phyloP scores from a whole-genome alignment of 2,888 invertebrate genomes.

The Drosophila acutilabella region DNA sequence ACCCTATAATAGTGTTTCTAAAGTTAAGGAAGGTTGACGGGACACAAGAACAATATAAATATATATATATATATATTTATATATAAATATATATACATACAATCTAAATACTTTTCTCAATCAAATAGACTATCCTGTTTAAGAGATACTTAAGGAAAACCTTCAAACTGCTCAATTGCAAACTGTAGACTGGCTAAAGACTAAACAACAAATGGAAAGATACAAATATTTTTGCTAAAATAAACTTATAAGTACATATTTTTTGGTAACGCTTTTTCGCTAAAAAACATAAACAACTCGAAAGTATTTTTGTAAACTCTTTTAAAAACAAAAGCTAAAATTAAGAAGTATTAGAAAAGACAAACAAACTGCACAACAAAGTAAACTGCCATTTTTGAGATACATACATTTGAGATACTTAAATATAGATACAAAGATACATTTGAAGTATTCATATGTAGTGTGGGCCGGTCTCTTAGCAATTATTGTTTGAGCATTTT shows the following conservation, averaged over 20 bases:
- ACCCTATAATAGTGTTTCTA: slow-evolving; percentile 26
- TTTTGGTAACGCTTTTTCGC: slow-evolving; percentile 52
- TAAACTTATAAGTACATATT: slow-evolving; percentile 33
- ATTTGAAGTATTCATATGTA: neutral
- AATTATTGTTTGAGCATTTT: slow-evolving; percentile 39
- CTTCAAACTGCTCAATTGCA: slow-evolving; percentile 65
- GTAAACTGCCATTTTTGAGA: slow-evolving; percentile 64
- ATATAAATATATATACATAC: slow-evolving; percentile 20
- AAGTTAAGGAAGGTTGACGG: slow-evolving; percentile 72
- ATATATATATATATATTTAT: slow-evolving; percentile 45
- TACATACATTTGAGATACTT: slow-evolving; percentile 29
- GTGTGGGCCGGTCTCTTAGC: slow-evolving; percentile 51
- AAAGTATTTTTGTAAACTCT: slow-evolving; percentile 53
- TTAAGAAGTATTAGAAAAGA: slow-evolving; percentile 24
- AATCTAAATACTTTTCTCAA: slow-evolving; percentile 43
- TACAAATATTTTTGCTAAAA: slow-evolving; percentile 70
- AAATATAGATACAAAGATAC: slow-evolving; percentile 34
- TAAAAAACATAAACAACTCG: slow-evolving; percentile 14
- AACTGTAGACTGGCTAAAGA: slow-evolving; percentile 73
- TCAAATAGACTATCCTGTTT: slow-evolving; percentile 40
- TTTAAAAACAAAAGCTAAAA: slow-evolving; percentile 9
- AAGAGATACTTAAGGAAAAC: slow-evolving; percentile 30
- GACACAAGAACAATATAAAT: slow-evolving; percentile 78
- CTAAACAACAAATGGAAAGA: slow-evolving; percentile 48
- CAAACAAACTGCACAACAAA: slow-evolving; percentile 17